Evolutionary conservation across 2,888 invertebrate species (phyloP), one percentile per base, ranked within the genome.

Genomic region (Lasioglossum malachurum): DNA sequence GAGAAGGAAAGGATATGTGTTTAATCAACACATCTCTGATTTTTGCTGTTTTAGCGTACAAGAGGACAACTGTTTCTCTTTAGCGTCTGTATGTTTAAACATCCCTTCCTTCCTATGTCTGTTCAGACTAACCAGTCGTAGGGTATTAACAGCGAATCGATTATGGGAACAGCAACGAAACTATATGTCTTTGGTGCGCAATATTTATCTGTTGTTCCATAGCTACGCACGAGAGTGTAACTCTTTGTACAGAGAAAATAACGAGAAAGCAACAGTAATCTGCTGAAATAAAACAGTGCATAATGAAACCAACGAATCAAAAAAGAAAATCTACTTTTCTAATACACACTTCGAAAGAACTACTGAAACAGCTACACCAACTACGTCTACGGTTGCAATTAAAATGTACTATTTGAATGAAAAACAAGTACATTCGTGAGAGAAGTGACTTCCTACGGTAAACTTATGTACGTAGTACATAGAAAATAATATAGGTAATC

Each of bases 1-100:
- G 96, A 97, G 96, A 96, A 96, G 96, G 96, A 96, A 96, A 96
- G 96, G 96, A 96, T 95, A 91, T 93, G 92, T 94, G 94, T 93
- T 94, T 94, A 93, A 94, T 94, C 92, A 92, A 93, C 94, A 94
- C 93, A 93, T 94, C 87, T 90, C 90, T 69, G 79, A 87, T 78
- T 90, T 44, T 90, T 91, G 79, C 84, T 75, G n/a, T 95, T 93
- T 92, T 91, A 91, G 95, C 87, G 88, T 89, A 86, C 46, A 88
- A 95, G 93, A 93, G 94, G 92, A 88, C 85, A 90, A 88, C 71
- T 90, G 44, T 88, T 80, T 87, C 75, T 90, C 87, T 80, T 88
- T 78, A 84, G 76, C 85, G 80, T 88, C 84, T 92, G 71, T 90
- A 92, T 86, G 14, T 91, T 27, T 87, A 94, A 94, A 96, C 95